A percentile compares a stretch with the other conserved stretches of the same genome.
Evolutionary conservation across 2,113 vertebrate genomes (phyloP).

Genomic region (Ailurus styani): DNA sequence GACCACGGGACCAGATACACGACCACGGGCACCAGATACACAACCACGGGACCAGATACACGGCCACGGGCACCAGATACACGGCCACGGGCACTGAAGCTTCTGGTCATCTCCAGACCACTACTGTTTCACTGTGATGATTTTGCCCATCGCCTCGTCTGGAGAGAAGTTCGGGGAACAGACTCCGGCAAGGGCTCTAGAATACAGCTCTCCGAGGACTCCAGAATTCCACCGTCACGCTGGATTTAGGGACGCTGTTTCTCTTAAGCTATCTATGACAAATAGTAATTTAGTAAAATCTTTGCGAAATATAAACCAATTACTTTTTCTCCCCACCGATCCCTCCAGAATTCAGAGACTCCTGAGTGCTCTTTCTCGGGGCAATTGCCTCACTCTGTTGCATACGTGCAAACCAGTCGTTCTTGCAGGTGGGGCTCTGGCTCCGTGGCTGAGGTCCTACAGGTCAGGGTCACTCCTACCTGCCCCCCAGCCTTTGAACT

Average conservation of each 20-base stretch:
- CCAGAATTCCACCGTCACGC: accelerated
- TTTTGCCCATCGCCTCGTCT: background rate
- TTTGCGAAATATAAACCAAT: background rate
- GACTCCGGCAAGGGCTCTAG: background rate
- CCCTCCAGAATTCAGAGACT: background rate
- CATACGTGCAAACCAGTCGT: accelerated
- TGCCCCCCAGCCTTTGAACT: background rate
- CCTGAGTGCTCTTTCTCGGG: background rate
- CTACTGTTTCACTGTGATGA: too few relatives aligned
- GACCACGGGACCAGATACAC: too few relatives aligned
- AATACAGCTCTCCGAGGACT: background rate
- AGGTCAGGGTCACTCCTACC: background rate
- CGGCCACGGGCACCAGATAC: too few relatives aligned
- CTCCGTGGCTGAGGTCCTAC: background rate
- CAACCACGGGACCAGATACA: too few relatives aligned
- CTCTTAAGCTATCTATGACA: background rate
- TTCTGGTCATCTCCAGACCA: background rate
- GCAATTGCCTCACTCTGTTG: too few relatives aligned
- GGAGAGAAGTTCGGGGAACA: background rate
- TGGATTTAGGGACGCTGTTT: background rate
- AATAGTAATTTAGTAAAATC: background rate
- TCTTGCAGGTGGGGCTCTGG: background rate
- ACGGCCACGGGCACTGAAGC: background rate
- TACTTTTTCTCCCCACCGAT: background rate
- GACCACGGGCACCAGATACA: too few relatives aligned